Evolutionary conservation across 2,888 invertebrate species (phyloP), one percentile per base, ranked within the genome.

Genomic region (Meloe dianella): DNA sequence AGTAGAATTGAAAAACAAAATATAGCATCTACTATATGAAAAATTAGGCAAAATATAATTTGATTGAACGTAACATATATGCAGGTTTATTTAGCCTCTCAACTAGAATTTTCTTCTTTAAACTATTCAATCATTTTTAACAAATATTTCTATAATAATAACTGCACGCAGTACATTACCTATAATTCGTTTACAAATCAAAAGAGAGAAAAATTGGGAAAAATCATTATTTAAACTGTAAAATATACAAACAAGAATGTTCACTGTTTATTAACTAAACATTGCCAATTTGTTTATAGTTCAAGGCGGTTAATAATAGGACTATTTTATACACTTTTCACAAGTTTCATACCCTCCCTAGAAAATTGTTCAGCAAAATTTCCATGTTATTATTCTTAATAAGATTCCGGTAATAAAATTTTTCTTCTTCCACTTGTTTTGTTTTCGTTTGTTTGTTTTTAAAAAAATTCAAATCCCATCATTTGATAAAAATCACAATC

Each of bases 271-370:
- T 47, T 71, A 75, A 76, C 77, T 75, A 78, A 78, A 78, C 74
- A 66, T 76, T 74, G 80, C 80, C 80, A 80, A 80, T 80, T 81
- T 80, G 77, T 80, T 79, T 77, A 77, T 74, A 77, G 80, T 80
- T 75, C 78, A 77, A 75, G 51, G 51, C 22, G 22, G 22, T 22
- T 17, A 20, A 20, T 51, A 51, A 20, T 10, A 51, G 22, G 12
- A 38, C 6, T 73, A 68, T 69, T 64, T 72, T 66, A 63, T 66
- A 71, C 70, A 74, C 75, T 73, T 77, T 73, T 73, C 75, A 77
- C 77, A 74, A 32, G 72, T 62, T 65, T n/a, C n/a, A n/a, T n/a
- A n/a, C n/a, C n/a, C 66, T 67, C 66, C 66, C 65, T 27, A 57
- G 47, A 32, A 22, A 65, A 62, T 64, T 54, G 41, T 65, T 61